Evolutionary conservation across 2,888 invertebrate species (phyloP), one percentile per base, ranked within the genome.

Genomic region (Harpalus rufipes): DNA sequence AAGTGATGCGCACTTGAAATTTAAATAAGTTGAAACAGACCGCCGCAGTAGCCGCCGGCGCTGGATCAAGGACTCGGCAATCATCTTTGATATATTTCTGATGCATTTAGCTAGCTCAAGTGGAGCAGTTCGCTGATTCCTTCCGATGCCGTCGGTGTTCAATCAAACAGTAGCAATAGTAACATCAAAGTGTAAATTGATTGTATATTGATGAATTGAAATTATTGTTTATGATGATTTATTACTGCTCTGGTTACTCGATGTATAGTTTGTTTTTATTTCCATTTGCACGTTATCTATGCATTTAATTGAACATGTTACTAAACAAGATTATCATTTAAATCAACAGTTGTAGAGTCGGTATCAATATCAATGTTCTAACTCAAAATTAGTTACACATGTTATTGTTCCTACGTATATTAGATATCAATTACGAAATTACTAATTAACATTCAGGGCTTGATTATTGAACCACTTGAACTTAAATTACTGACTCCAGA

Each of bases 1-100:
- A 63, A 81, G 81, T 81, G 81, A 81, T 65, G 81, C 81, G n/a
- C 81, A 65, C 81, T 81, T 81, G 63, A 81, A 81, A 81, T 81
- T 81, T 61, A 81, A 81, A 81, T 81, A 61, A 81, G 65, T 65
- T 81, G 65, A 61, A 81, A 81, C 81, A 44, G 32, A 44, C 65
- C 81, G 65, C 61, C 61, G 39, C 61, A 21, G 44, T 18, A 6
- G 59, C 58, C 51, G n/a, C 56, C 25, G 14, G 39, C 56, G 25
- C 7, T 18, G n/a, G 58, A 58, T 21, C 76, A 56, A 68, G 68
- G 68, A 68, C 68, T 68, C n/a, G n/a, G 44, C 51, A 81, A 81
- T 65, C 63, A 81, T 44, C 81, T 61, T 41, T 65, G 51, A 81
- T 81, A 44, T 81, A 81, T 81, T 81, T 81, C 18, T 63, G 63